These are phyloP conservation scores for Reticulitermes speratus DNA, from an alignment of 1,140 invertebrate genomes.

Conservation along the genomic window DNA sequence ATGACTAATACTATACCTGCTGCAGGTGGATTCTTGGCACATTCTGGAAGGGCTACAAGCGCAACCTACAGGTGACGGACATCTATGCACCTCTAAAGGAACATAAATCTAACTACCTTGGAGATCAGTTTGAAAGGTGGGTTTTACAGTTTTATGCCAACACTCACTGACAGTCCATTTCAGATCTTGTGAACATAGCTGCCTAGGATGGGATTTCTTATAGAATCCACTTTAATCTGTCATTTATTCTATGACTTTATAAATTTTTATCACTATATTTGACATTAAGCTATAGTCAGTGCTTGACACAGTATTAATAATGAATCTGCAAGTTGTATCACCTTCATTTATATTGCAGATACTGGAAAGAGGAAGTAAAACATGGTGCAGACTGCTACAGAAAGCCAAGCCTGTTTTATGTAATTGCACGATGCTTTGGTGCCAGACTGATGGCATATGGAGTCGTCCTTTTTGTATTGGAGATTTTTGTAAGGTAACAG, in stretches of 20 bases:
- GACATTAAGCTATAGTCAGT: too few relatives aligned
- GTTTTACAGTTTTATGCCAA: background rate
- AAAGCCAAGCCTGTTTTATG: slow-evolving; percentile 54
- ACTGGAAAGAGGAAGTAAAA: slow-evolving; percentile 38
- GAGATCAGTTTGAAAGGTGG: slow-evolving; percentile 54
- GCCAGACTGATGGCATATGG: slow-evolving; percentile 30
- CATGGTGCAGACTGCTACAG: slow-evolving; percentile 41
- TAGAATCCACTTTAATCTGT: too few relatives aligned
- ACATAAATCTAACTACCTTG: slow-evolving; percentile 56
- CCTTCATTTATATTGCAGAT: background rate
- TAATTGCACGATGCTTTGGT: slow-evolving; percentile 56
- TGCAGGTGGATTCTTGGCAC: slow-evolving; percentile 64
- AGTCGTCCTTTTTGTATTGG: slow-evolving; percentile 21
- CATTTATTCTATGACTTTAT: too few relatives aligned
- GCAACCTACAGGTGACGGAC: slow-evolving; percentile 67
- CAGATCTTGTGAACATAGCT: background rate
- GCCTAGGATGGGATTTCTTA: background rate
- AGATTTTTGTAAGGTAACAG: slow-evolving; percentile 29
- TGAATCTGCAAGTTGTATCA: too few relatives aligned
- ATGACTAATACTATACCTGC: slow-evolving; percentile 27
- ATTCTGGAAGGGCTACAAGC: slow-evolving; percentile 64
- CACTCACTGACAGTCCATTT: background rate
- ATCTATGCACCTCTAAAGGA: slow-evolving; percentile 66
- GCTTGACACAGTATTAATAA: too few relatives aligned
- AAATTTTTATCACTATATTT: too few relatives aligned